These are phyloP conservation scores for Characodon lateralis DNA, from an alignment of 2,797 vertebrate genomes.

Conservation along the genomic window DNA sequence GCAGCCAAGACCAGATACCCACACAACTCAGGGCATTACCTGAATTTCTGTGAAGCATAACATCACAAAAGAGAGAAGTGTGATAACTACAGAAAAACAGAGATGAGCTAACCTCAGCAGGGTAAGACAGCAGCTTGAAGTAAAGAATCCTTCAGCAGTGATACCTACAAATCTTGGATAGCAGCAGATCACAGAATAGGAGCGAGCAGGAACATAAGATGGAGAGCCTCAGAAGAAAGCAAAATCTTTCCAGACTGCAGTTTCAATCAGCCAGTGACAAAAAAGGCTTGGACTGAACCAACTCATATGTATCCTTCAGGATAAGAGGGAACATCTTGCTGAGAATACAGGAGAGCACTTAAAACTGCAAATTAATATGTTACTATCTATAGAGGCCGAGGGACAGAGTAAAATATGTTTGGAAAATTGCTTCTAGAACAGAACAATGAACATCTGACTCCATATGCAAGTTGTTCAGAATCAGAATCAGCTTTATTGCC, in stretches of 20 bases:
- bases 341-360: not conserved
- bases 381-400: not conserved
- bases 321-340: not conserved
- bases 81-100: not conserved
- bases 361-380: not conserved
- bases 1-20: not conserved
- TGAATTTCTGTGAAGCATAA: not conserved
- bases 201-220: not conserved
- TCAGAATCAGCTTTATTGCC: too few species aligned
- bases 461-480: not conserved
- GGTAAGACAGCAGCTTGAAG: not conserved
- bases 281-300: not conserved
- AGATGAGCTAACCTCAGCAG: not conserved
- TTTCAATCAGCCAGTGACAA: conserved; percentile 2
- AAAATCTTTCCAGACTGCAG: not conserved
- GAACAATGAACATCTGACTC: not conserved
- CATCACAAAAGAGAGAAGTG: not conserved
- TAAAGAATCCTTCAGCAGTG: not conserved
- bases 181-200: not conserved
- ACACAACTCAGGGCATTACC: not conserved
- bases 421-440: not conserved
- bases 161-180: not conserved
- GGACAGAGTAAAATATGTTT: not conserved
- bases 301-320: not conserved
- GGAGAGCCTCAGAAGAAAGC: not conserved